Percentiles rank a stretch among this genome's conserved stretches.
phyloP scores from a whole-genome alignment of 2,113 vertebrate genomes.

The Cercopithecus mona region DNA sequence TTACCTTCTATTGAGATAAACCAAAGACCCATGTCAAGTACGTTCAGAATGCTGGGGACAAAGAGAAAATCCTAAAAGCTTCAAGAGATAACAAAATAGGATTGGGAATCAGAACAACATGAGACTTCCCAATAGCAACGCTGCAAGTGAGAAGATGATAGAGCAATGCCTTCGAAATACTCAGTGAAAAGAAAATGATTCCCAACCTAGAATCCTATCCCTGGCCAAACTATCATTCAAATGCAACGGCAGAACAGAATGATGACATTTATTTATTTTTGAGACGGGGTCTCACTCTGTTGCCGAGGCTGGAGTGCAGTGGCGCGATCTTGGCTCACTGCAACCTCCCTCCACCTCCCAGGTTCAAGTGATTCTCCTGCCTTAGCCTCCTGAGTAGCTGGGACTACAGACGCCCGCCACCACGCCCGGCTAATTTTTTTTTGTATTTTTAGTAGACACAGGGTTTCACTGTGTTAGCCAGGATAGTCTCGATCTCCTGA shows the following conservation, averaged over 20 bases:
- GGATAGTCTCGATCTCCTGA: no score
- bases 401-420: no score
- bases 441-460: no score
- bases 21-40: neutral
- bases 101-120: neutral
- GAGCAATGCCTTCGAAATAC: neutral
- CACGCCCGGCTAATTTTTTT: no score
- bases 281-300: no score
- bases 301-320: no score
- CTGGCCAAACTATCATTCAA: neutral
- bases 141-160: neutral
- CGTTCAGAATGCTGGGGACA: neutral
- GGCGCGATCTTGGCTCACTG: no score
- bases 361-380: no score
- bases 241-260: neutral
- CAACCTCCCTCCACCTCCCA: no score
- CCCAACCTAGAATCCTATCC: neutral
- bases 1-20: neutral
- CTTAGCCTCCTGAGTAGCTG: no score
- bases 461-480: no score
- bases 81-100: neutral
- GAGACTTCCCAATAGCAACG: neutral
- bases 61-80: constrained; percentile 8
- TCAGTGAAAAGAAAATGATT: neutral
- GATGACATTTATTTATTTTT: neutral